Conservation (phyloP, 2,797 vertebrate genomes). For the Dermochelys coriacea region DNA sequence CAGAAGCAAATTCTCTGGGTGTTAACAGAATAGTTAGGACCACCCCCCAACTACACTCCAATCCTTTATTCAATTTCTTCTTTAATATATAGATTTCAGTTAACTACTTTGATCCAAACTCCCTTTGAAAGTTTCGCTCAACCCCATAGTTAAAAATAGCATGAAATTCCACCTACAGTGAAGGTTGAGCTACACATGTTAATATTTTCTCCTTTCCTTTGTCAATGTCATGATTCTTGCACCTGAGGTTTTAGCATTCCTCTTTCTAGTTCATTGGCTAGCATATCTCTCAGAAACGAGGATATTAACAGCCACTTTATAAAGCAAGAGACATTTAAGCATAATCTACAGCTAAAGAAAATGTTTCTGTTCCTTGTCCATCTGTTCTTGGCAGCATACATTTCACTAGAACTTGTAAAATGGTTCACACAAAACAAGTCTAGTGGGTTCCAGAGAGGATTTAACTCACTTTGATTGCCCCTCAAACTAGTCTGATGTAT, state of each 20-base stretch:
- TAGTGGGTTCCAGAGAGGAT: slow-evolving; percentile 40
- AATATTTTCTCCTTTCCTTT: not conserved
- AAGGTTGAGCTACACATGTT: slow-evolving; percentile 7
- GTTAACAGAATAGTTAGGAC: slow-evolving; percentile 65
- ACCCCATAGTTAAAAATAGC: slow-evolving; percentile 44
- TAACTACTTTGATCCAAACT: slow-evolving; percentile 47
- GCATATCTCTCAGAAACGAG: slow-evolving; percentile 59
- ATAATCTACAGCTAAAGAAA: slow-evolving; percentile 70
- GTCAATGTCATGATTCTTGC: slow-evolving; percentile 29
- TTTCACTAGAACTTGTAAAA: slow-evolving; percentile 63
- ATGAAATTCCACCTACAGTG: slow-evolving; percentile 61
- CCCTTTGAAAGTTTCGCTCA: slow-evolving; percentile 40
- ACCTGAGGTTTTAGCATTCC: slow-evolving; percentile 44
- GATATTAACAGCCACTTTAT: slow-evolving; percentile 63
- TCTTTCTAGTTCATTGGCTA: slow-evolving; percentile 47
- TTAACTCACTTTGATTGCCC: slow-evolving; percentile 39
- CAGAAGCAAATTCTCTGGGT: slow-evolving; percentile 62
- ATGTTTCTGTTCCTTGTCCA: slow-evolving; percentile 72
- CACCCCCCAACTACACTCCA: slow-evolving; percentile 59
- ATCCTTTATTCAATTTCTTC: not conserved
- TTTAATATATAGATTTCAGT: slow-evolving; percentile 30
- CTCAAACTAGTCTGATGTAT: slow-evolving; percentile 6
- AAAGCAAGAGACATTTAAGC: slow-evolving; percentile 69
- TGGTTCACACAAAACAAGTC: slow-evolving; percentile 51
- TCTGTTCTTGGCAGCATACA: slow-evolving; percentile 72